These are phyloP conservation scores for Eilema sororculum DNA, from an alignment of 2,888 invertebrate genomes.

Conservation along the genomic window DNA sequence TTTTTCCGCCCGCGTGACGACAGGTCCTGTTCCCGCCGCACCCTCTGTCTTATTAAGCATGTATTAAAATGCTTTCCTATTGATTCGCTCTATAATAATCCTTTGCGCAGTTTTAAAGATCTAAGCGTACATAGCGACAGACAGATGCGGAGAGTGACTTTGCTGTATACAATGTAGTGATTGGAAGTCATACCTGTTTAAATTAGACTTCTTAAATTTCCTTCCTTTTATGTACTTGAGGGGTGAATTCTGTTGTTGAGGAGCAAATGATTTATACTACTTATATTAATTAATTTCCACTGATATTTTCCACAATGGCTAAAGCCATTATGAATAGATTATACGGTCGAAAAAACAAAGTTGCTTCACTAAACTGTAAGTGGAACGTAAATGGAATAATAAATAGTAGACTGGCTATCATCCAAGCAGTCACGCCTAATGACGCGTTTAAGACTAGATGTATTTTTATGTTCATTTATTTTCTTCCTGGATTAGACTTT, in stretches of 20 bases:
- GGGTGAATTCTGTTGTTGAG: background rate
- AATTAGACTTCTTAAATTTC: background rate
- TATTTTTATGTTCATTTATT: slow-evolving; percentile 35
- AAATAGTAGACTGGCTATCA: slow-evolving; percentile 48
- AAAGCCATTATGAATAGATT: slow-evolving; percentile 52
- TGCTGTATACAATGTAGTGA: too few species aligned
- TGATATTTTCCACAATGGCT: slow-evolving; percentile 33
- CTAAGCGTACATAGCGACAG: too few species aligned
- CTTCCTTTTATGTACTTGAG: too few species aligned
- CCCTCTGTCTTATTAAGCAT: too few species aligned
- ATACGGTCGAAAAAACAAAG: slow-evolving; percentile 44
- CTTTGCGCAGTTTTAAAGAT: too few species aligned
- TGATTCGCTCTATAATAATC: too few species aligned
- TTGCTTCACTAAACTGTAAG: slow-evolving; percentile 43
- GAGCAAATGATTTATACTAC: background rate
- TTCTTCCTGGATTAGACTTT: slow-evolving; percentile 13
- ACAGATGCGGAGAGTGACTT: too few species aligned
- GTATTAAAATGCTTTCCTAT: too few species aligned
- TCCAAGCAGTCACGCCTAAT: slow-evolving; percentile 46
- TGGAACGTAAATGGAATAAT: slow-evolving; percentile 49
- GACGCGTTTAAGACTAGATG: slow-evolving; percentile 48
- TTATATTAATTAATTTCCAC: background rate
- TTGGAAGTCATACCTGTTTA: background rate
- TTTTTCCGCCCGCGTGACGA: too few species aligned
- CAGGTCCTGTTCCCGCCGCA: too few species aligned